Evolutionary conservation across 2,888 invertebrate genomes (phyloP), one percentile per base, ranked within the genome.

Genomic region (Morpho helenor): DNA sequence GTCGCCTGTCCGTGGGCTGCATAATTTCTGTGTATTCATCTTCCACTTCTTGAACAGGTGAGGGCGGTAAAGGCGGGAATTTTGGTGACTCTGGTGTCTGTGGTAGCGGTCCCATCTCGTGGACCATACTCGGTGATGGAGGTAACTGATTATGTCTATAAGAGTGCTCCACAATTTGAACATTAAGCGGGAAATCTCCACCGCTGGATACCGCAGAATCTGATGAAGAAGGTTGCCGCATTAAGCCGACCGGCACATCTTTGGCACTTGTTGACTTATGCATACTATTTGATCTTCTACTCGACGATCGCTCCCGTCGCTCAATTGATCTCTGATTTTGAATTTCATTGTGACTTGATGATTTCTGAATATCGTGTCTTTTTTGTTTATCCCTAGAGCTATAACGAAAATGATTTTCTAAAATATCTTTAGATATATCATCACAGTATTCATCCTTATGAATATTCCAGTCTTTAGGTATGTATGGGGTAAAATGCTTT

Each of bases 1-100:
- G 84, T 40, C 91, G 85, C 75, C 91, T 92, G 59, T 88, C 90
- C 54, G 85, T 79, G 5, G 91, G 88, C 65, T 85, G 87, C 74
- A 93, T 79, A 61, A 93, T 93, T 85, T 95, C 95, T 40, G 94
- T 93, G 71, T 94, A 94, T 72, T 95, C 95, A 69, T 95, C 94
- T 70, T 94, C 93, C 60, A 94, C 94, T 82, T 95, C 96, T 79
- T 95, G 95, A 8, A 95, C 95, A 0, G 96, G 96, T 0, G 96
- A 96, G 0, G 96, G 96, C 7, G 96, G 96, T 61, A 96, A 83
- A 44, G 96, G 96, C 22, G 96, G 96, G 74, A 96, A 94, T 53
- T 85, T 88, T 7, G 91, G 91, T 1, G 91, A 91, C 54, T 90
- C 91, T 16, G 91, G 91, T 2, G 91, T 90, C 65, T 82, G 87